These are phyloP conservation scores for Xylocampa areola DNA, from an alignment of 2,888 invertebrate species.

Conservation along the genomic window DNA sequence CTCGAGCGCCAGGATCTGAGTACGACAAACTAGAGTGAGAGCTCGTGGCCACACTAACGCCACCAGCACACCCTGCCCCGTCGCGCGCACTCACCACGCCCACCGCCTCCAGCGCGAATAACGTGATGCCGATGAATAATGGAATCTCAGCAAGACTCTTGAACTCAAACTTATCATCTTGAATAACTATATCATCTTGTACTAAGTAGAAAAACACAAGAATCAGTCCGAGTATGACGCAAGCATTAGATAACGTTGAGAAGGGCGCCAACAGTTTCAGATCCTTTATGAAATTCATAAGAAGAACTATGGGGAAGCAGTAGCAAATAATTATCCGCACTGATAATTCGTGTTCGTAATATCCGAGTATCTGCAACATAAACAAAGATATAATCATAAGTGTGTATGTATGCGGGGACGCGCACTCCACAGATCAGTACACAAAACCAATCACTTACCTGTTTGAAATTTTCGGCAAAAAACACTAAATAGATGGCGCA, in stretches of 20 bases:
- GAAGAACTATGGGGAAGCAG: slow-evolving; percentile 90
- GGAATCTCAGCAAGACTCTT: slow-evolving; percentile 90
- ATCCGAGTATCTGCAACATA: slow-evolving; percentile 83
- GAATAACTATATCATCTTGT: slow-evolving; percentile 89
- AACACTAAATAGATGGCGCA: slow-evolving; percentile 96
- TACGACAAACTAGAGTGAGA: not conserved
- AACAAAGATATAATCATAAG: too few relatives aligned
- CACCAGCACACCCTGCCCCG: too few relatives aligned
- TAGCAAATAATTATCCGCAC: slow-evolving; percentile 90
- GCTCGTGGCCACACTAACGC: too few relatives aligned
- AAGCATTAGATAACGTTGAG: slow-evolving; percentile 94
- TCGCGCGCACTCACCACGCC: slow-evolving; percentile 1
- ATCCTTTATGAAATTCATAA: slow-evolving; percentile 92
- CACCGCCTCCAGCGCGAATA: slow-evolving; percentile 89
- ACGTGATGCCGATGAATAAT: slow-evolving; percentile 95
- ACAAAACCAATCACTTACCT: slow-evolving; percentile 76
- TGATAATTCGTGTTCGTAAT: slow-evolving; percentile 73
- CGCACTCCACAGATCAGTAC: too few relatives aligned
- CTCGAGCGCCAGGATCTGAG: slow-evolving; percentile 96
- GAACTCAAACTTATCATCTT: slow-evolving; percentile 85
- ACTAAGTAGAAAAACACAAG: slow-evolving; percentile 93
- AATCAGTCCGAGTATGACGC: slow-evolving; percentile 92
- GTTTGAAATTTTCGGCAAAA: slow-evolving; percentile 92
- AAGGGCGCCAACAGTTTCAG: slow-evolving; percentile 94
- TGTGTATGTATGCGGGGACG: too few relatives aligned